Conservation (phyloP, 2,797 vertebrate genomes). For the Fistularia tabacaria region DNA sequence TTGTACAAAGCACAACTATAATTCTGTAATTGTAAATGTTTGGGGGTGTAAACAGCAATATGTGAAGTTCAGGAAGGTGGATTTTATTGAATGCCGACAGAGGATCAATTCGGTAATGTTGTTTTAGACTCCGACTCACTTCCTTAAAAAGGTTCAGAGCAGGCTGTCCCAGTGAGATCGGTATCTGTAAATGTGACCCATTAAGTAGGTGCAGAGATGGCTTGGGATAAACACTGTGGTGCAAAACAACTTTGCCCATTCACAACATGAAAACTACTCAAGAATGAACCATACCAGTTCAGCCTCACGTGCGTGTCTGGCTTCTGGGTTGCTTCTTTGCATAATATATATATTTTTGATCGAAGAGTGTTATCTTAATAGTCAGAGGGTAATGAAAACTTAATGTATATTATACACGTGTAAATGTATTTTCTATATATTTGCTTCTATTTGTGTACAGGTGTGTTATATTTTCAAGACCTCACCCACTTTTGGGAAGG, state of each 20-base stretch:
- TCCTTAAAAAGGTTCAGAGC: conserved; percentile 21
- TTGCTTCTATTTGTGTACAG: conserved; percentile 69
- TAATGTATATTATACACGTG: conserved; percentile 77
- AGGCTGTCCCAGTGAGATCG: conserved; percentile 28
- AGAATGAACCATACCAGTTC: conserved; percentile 58
- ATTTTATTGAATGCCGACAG: conserved; percentile 18
- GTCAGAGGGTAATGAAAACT: conserved; percentile 65
- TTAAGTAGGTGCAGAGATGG: conserved; percentile 34
- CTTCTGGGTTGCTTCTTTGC: conserved; percentile 58
- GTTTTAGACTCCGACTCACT: conserved; percentile 20
- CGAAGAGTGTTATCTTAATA: conserved; percentile 65
- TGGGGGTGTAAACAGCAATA: conserved; percentile 66
- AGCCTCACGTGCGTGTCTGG: conserved; percentile 50
- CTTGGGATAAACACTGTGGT: conserved; percentile 65
- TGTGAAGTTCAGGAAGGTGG: conserved; percentile 52
- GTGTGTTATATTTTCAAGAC: conserved; percentile 74
- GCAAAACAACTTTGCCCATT: conserved; percentile 56
- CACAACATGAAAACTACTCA: conserved; percentile 52
- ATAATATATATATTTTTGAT: conserved; percentile 75
- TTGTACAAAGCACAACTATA: conserved; percentile 73
- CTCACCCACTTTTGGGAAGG: conserved; percentile 60
- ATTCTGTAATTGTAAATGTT: conserved; percentile 59
- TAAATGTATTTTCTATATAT: conserved; percentile 72
- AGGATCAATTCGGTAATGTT: conserved; percentile 14
- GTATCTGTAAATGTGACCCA: conserved; percentile 35